Conservation (phyloP, 2,113 vertebrate genomes). For the Alosa alosa region DNA sequence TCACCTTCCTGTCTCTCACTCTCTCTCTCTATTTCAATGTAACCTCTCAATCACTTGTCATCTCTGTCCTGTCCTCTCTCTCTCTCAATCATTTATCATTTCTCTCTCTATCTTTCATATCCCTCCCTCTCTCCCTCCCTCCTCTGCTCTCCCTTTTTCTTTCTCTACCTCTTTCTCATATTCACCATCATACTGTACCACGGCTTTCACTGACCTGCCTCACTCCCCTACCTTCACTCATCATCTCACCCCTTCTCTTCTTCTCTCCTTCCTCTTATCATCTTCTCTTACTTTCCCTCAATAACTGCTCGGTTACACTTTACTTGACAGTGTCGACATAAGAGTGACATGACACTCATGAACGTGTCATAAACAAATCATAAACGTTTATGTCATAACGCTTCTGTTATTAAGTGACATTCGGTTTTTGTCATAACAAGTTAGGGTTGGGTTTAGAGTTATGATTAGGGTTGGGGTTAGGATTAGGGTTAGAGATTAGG, state of each 20-base stretch:
- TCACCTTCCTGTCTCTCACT: not conserved
- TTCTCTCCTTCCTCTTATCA: not conserved
- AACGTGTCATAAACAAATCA: too few species aligned
- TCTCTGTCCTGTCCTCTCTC: not conserved
- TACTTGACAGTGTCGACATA: too few species aligned
- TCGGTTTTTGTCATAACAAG: too few species aligned
- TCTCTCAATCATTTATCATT: not conserved
- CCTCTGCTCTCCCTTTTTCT: slow-evolving; percentile 14
- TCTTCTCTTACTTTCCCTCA: not conserved
- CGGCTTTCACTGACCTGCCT: too few species aligned
- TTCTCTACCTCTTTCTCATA: not conserved
- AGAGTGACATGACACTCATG: too few species aligned
- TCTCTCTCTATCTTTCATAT: too few species aligned
- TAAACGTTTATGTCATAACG: too few species aligned
- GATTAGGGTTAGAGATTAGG: too few species aligned
- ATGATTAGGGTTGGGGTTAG: too few species aligned
- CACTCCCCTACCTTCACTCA: not conserved
- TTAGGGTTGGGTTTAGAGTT: too few species aligned
- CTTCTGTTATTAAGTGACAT: too few species aligned
- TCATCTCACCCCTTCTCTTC: not conserved
- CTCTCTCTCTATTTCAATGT: not conserved
- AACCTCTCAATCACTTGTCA: not conserved
- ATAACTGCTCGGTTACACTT: too few species aligned
- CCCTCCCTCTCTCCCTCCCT: not conserved
- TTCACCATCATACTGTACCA: not conserved